Percentiles rank a stretch among this genome's conserved stretches.
phyloP scores from a whole-genome alignment of 2,113 vertebrate genomes.

The Phocoena phocoena region DNA sequence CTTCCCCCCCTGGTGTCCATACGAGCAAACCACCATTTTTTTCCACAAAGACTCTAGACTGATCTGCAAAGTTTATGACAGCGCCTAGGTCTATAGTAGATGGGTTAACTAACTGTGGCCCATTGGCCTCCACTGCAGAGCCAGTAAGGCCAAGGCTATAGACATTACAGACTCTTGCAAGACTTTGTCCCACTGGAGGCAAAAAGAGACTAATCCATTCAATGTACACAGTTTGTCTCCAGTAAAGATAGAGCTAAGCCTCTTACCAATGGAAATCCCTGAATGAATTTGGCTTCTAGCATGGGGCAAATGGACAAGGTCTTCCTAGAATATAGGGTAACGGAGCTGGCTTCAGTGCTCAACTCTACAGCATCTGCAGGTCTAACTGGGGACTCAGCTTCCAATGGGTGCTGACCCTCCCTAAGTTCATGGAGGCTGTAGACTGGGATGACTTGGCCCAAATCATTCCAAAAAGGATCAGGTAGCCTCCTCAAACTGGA shows the following conservation, averaged over 20 bases:
- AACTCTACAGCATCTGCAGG: neutral
- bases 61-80: neutral
- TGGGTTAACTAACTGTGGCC: neutral
- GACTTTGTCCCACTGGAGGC: neutral
- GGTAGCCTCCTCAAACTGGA: neutral
- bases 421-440: neutral
- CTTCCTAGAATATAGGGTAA: neutral
- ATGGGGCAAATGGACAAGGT: neutral
- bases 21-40: neutral
- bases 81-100: neutral
- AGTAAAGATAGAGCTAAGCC: neutral
- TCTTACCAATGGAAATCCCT: neutral
- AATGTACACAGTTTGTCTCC: neutral
- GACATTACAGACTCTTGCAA: neutral
- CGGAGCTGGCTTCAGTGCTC: neutral
- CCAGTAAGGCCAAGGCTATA: neutral
- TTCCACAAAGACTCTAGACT: neutral
- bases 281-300: neutral
- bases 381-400: neutral
- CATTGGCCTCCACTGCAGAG: neutral
- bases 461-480: neutral
- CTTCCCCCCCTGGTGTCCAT: too few species aligned
- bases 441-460: neutral
- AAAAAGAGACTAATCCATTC: neutral
- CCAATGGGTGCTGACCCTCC: neutral